Percentiles rank a stretch among this genome's conserved stretches.
Evolutionary conservation across 2,888 invertebrate genomes (phyloP).

Genomic region (Xiphydria camelus): DNA sequence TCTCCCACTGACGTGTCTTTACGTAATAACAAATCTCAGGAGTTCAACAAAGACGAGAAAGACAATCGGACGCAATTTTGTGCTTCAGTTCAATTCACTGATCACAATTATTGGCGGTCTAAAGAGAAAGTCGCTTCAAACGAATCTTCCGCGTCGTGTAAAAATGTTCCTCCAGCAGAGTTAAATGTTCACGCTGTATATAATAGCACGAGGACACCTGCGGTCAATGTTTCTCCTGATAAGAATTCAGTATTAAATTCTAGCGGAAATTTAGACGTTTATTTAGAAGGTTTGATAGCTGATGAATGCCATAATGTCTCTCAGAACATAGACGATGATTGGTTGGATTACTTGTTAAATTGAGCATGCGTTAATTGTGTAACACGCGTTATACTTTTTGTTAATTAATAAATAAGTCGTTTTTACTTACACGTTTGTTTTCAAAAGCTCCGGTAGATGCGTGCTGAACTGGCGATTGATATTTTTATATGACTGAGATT

Average conservation of each 20-base stretch:
- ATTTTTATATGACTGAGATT: too few species aligned
- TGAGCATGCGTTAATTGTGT: too few species aligned
- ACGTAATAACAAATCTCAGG: neutral
- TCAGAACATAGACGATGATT: constrained; percentile 22
- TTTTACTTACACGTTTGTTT: too few species aligned
- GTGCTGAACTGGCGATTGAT: too few species aligned
- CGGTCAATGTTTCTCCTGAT: constrained; percentile 1
- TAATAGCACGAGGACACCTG: neutral
- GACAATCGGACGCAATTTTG: too few species aligned
- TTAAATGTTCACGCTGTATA: neutral
- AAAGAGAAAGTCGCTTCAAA: neutral
- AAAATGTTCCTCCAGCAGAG: neutral
- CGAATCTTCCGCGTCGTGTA: neutral
- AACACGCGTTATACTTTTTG: too few species aligned
- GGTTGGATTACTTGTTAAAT: constrained; percentile 20
- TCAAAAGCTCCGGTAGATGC: too few species aligned
- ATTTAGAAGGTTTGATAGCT: constrained; percentile 19
- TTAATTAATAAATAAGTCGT: too few species aligned
- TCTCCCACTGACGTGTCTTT: neutral
- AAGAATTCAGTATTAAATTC: constrained; percentile 9
- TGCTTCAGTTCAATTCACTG: neutral
- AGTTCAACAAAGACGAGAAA: too few species aligned
- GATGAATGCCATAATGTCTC: constrained; percentile 7
- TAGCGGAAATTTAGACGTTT: constrained; percentile 16
- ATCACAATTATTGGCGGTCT: neutral